Evolutionary conservation across 1,140 invertebrate species (phyloP).

Genomic region (Ooceraea biroi): DNA sequence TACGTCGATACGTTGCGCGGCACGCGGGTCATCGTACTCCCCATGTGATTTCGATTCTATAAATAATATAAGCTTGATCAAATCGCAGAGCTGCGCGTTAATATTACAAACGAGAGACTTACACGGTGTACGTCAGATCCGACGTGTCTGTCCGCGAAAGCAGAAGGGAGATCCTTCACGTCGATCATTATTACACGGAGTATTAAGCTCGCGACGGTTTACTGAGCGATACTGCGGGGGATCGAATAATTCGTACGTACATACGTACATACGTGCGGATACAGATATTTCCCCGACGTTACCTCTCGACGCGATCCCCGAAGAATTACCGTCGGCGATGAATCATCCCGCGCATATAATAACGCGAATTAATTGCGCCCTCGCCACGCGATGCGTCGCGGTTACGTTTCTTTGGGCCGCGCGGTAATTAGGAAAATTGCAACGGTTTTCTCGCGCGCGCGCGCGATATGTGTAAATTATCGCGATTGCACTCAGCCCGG

Average conservation of each 20-base stretch:
- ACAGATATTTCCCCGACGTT: too few relatives aligned
- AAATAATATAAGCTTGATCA: slow-evolving; percentile 53
- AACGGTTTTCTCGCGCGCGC: slow-evolving; percentile 1
- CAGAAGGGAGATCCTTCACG: slow-evolving; percentile 30
- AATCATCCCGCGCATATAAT: slow-evolving; percentile 35
- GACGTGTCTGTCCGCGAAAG: slow-evolving; percentile 5
- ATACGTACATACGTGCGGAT: too few relatives aligned
- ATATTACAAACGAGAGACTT: slow-evolving; percentile 59
- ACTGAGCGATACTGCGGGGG: neutral
- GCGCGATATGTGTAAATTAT: slow-evolving; percentile 52
- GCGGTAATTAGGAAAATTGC: slow-evolving; percentile 52
- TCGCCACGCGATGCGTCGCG: slow-evolving; percentile 38
- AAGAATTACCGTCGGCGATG: slow-evolving; percentile 52
- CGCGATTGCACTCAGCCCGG: slow-evolving; percentile 64
- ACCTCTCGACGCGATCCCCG: neutral
- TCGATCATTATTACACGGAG: slow-evolving; percentile 34
- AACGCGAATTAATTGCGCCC: slow-evolving; percentile 53
- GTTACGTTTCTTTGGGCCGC: slow-evolving; percentile 28
- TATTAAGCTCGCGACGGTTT: slow-evolving; percentile 9
- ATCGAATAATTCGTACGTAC: too few relatives aligned
- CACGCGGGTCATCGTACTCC: slow-evolving; percentile 39
- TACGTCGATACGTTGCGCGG: neutral
- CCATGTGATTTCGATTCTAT: slow-evolving; percentile 22
- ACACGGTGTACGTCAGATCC: slow-evolving; percentile 20
- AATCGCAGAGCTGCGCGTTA: slow-evolving; percentile 24